These are phyloP conservation scores for Mythimna pallens DNA, from an alignment of 2,888 invertebrate species.

Conservation along the genomic window DNA sequence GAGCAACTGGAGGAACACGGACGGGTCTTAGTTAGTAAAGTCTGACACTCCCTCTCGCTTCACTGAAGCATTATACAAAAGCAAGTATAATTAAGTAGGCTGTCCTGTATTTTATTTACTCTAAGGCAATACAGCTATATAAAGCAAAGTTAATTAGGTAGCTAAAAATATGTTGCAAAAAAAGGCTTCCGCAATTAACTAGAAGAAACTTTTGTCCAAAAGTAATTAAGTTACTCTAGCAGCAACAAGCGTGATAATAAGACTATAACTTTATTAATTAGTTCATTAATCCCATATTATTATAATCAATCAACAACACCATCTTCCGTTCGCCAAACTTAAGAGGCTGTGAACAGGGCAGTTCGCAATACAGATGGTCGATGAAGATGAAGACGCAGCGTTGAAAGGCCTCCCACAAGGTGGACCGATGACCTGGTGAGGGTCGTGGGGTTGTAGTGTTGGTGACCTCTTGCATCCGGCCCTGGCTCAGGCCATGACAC, in stretches of 20 bases:
- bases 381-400: no score
- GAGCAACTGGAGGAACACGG: no score
- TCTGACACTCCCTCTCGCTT: no score
- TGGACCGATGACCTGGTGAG: no score
- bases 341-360: no score
- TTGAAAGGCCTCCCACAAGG: no score
- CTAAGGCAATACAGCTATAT: background rate
- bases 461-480: no score
- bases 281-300: slow-evolving; percentile 4
- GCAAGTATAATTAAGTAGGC: background rate
- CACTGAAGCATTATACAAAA: background rate
- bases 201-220: slow-evolving; percentile 1
- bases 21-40: no score
- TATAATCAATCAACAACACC: background rate
- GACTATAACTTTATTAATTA: slow-evolving; percentile 20
- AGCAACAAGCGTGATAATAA: background rate
- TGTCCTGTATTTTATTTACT: no score
- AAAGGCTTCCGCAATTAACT: background rate
- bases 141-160: background rate
- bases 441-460: no score
- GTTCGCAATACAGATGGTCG: no score
- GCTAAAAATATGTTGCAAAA: slow-evolving; percentile 2
- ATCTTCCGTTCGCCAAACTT: background rate
- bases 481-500: no score
- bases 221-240: background rate